A percentile compares a stretch with the other conserved stretches of the same genome.
phyloP scores from a whole-genome alignment of 2,797 vertebrate species.

The Girardinus metallicus region DNA sequence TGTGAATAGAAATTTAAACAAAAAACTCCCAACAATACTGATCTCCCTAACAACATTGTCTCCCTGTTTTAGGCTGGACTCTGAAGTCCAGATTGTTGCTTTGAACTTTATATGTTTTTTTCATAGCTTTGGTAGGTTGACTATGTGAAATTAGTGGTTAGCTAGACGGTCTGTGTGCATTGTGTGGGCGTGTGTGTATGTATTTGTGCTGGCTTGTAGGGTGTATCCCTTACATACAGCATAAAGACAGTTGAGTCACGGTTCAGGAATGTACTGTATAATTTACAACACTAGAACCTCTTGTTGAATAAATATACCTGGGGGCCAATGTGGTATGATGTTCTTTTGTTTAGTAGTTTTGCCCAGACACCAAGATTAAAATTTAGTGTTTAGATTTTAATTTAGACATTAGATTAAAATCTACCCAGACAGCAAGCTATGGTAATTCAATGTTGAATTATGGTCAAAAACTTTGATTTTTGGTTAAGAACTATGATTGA shows the following conservation, averaged over 20 bases:
- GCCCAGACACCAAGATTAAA: not conserved
- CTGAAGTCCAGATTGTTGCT: not conserved
- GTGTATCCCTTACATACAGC: not conserved
- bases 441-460: not conserved
- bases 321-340: constrained; percentile 31
- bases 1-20: too few species aligned
- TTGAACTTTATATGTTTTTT: too few species aligned
- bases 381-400: too few species aligned
- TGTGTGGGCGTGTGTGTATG: not conserved
- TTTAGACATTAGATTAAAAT: too few species aligned
- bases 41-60: not conserved
- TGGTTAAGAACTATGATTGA: not conserved
- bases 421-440: not conserved
- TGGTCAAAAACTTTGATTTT: not conserved
- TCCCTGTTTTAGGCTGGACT: not conserved
- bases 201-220: constrained; percentile 29
- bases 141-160: constrained; percentile 1
- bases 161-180: not conserved
- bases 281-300: constrained; percentile 37
- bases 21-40: not conserved
- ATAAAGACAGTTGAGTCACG: constrained; percentile 32
- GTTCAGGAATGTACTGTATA: constrained; percentile 60
- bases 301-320: constrained; percentile 49
- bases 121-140: not conserved
- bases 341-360: constrained; percentile 7